These are phyloP conservation scores for Lophius americanus DNA, from an alignment of 2,797 vertebrate genomes.

Conservation along the genomic window DNA sequence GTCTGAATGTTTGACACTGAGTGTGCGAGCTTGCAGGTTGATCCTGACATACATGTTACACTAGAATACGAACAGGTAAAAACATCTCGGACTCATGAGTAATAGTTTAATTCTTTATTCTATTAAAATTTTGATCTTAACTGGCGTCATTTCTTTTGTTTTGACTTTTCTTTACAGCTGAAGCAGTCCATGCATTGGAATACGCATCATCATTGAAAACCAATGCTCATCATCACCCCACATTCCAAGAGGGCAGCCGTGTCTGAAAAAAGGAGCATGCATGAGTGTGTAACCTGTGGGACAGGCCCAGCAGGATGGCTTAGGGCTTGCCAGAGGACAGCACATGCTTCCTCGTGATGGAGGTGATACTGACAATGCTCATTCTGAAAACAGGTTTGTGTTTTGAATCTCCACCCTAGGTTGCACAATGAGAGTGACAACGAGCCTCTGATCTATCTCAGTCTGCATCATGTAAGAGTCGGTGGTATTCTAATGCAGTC, in stretches of 20 bases:
- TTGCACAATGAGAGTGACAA: not conserved
- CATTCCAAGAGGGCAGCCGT: slow-evolving; percentile 3
- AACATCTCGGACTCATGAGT: too few relatives aligned
- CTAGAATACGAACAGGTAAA: too few relatives aligned
- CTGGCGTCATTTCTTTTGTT: too few relatives aligned
- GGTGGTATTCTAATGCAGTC: slow-evolving; percentile 53
- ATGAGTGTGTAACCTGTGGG: slow-evolving; percentile 52
- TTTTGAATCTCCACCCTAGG: not conserved
- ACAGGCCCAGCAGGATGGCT: slow-evolving; percentile 61
- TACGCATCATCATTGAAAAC: slow-evolving; percentile 6
- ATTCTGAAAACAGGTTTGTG: not conserved
- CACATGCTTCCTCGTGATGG: slow-evolving; percentile 14
- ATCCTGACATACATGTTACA: too few relatives aligned
- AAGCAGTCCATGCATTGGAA: too few relatives aligned
- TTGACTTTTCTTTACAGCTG: too few relatives aligned
- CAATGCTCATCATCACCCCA: not conserved
- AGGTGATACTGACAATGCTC: slow-evolving; percentile 10
- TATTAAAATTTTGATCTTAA: too few relatives aligned
- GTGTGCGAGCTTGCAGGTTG: too few relatives aligned
- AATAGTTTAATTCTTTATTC: too few relatives aligned
- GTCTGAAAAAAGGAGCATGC: slow-evolving; percentile 1
- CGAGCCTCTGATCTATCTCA: not conserved
- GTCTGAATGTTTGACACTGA: too few relatives aligned
- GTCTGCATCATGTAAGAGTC: slow-evolving; percentile 3
- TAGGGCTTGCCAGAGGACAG: slow-evolving; percentile 40